Conservation (phyloP, 2,888 invertebrate genomes). For the Stratiomys singularior region DNA sequence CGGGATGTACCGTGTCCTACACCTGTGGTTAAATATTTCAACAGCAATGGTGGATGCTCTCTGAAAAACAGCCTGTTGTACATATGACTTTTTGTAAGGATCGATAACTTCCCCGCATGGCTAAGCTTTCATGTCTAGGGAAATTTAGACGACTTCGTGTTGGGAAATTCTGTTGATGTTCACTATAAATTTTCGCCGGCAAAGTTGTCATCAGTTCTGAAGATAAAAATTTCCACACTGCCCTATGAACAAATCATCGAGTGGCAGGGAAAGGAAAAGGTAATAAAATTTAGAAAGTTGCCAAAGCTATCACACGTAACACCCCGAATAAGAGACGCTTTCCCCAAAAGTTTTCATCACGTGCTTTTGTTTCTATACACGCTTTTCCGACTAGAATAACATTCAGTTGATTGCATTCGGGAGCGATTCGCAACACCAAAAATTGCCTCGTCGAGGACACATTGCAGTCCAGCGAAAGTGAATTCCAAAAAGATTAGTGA, state of each 20-base stretch:
- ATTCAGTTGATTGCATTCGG: constrained; percentile 19
- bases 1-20: background rate
- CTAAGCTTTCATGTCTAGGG: background rate
- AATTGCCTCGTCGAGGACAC: too few species aligned
- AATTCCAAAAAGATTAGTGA: too few species aligned
- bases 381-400: background rate
- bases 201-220: too few species aligned
- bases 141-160: too few species aligned
- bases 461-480: too few species aligned
- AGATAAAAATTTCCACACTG: too few species aligned
- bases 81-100: background rate
- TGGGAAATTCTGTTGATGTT: too few species aligned
- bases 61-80: background rate
- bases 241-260: too few species aligned
- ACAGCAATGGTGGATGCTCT: background rate
- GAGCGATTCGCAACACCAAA: background rate
- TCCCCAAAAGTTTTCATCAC: background rate
- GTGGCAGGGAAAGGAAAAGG: too few species aligned
- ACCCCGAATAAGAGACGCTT: background rate
- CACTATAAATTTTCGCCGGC: too few species aligned
- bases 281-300: too few species aligned
- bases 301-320: too few species aligned
- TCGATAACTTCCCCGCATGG: constrained; percentile 6
- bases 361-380: background rate
- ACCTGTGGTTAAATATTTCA: background rate